phyloP scores from a whole-genome alignment of 2,113 vertebrate species.

The Chaenocephalus aceratus region DNA sequence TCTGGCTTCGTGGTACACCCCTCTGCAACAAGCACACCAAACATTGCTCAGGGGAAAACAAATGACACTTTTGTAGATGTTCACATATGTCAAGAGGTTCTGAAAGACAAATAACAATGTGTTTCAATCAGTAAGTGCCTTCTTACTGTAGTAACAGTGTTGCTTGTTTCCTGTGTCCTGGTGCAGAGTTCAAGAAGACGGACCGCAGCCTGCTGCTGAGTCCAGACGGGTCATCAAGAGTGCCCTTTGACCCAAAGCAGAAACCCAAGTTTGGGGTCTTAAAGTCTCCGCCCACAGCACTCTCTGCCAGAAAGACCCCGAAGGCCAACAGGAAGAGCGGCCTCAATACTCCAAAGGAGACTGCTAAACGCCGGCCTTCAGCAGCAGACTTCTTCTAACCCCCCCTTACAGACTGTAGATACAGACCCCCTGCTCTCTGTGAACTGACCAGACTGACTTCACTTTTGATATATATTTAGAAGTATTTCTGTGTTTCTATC shows the following conservation, averaged over 20 bases:
- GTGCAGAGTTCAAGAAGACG: slow-evolving; percentile 91
- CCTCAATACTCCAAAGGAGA: background rate
- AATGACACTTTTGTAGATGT: background rate
- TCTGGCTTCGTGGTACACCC: no score
- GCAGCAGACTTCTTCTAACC: slow-evolving; percentile 82
- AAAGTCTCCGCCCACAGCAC: slow-evolving; percentile 80
- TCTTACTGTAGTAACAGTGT: background rate
- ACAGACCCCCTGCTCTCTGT: background rate
- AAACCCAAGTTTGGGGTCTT: slow-evolving; percentile 90
- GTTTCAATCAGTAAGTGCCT: background rate
- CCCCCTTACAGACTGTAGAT: background rate
- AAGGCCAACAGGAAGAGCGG: slow-evolving; percentile 9
- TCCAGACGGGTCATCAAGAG: slow-evolving; percentile 88
- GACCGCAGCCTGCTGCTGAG: slow-evolving; percentile 93
- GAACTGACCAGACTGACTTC: background rate
- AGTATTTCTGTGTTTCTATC: slow-evolving; percentile 29
- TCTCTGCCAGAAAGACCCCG: slow-evolving; percentile 32
- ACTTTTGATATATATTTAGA: background rate
- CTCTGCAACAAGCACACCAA: slow-evolving; percentile 39
- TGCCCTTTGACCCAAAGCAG: slow-evolving; percentile 94
- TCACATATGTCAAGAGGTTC: background rate
- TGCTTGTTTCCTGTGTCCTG: background rate
- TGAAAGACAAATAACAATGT: background rate
- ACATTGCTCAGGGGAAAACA: no score
- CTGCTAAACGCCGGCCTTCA: slow-evolving; percentile 3